A percentile compares a stretch with the other conserved stretches of the same genome.
Evolutionary conservation across 1,140 invertebrate species (phyloP).

Genomic region (Drosophila tropicalis): DNA sequence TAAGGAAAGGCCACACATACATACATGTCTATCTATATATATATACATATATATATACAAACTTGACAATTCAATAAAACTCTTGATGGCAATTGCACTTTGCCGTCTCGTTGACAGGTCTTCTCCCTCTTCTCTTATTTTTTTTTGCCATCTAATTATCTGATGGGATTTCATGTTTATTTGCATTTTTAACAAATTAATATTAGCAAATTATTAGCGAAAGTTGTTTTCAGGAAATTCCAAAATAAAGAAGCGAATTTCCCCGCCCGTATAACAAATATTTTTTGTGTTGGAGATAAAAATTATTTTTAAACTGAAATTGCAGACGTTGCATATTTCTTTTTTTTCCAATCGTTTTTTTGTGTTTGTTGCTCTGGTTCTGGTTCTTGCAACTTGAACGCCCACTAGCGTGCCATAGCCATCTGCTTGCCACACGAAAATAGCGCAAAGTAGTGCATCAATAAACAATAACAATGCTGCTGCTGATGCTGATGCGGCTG

Average conservation of each 20-base stretch:
- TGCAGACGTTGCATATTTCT: conserved; percentile 34
- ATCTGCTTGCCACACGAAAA: conserved; percentile 72
- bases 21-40: conserved; percentile 35
- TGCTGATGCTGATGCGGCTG: conserved; percentile 15
- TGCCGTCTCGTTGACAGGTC: conserved; percentile 29
- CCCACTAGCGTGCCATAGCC: conserved; percentile 60
- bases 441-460: conserved; percentile 81
- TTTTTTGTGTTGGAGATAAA: background rate
- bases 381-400: conserved; percentile 51
- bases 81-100: conserved; percentile 32
- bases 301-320: conserved; percentile 39
- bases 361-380: conserved; percentile 25
- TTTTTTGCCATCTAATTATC: conserved; percentile 30
- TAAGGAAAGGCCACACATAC: conserved; percentile 18
- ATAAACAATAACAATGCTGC: conserved; percentile 80
- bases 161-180: conserved; percentile 39
- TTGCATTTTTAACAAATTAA: conserved; percentile 38
- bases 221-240: conserved; percentile 17
- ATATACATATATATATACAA: background rate
- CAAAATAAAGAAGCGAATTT: background rate
- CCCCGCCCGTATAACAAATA: background rate
- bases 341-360: conserved; percentile 23
- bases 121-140: background rate
- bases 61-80: conserved; percentile 71
- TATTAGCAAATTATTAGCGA: conserved; percentile 38